Evolutionary conservation across 2,797 vertebrate genomes (phyloP).

Genomic region (Sebastolobus altivelis): DNA sequence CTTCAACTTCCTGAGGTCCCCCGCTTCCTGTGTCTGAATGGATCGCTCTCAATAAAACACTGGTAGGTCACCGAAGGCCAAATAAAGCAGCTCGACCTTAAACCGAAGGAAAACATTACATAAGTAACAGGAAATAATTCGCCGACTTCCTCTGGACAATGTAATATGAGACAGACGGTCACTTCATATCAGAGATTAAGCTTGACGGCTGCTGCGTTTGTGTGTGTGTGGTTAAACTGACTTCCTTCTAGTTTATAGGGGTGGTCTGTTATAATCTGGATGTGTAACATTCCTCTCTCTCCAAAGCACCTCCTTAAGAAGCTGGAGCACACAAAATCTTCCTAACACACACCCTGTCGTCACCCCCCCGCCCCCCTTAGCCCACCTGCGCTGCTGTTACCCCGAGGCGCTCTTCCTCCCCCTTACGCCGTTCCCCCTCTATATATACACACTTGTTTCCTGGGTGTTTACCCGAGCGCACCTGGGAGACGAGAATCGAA

Average conservation of each 20-base stretch:
- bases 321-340: slow-evolving; percentile 50
- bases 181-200: slow-evolving; percentile 40
- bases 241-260: slow-evolving; percentile 70
- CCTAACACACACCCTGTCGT: slow-evolving; percentile 38
- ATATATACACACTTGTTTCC: slow-evolving; percentile 42
- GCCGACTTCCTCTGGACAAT: slow-evolving; percentile 48
- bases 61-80: slow-evolving; percentile 40
- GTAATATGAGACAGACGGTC: slow-evolving; percentile 55
- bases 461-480: slow-evolving; percentile 70
- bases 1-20: slow-evolving; percentile 51
- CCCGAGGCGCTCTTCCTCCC: slow-evolving; percentile 61
- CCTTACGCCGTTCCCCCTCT: slow-evolving; percentile 24
- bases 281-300: slow-evolving; percentile 76
- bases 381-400: slow-evolving; percentile 75
- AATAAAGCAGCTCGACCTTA: slow-evolving; percentile 66
- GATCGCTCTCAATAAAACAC: slow-evolving; percentile 62
- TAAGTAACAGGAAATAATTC: slow-evolving; percentile 65
- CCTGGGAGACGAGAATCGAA: slow-evolving; percentile 54
- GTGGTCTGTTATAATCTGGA: slow-evolving; percentile 78
- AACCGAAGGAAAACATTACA: slow-evolving; percentile 66
- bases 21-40: slow-evolving; percentile 59
- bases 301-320: slow-evolving; percentile 66
- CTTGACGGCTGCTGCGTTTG: slow-evolving; percentile 29
- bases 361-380: slow-evolving; percentile 28
- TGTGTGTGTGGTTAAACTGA: slow-evolving; percentile 52